These are phyloP conservation scores for Heliconius sara DNA, from an alignment of 2,888 invertebrate genomes.

Conservation along the genomic window DNA sequence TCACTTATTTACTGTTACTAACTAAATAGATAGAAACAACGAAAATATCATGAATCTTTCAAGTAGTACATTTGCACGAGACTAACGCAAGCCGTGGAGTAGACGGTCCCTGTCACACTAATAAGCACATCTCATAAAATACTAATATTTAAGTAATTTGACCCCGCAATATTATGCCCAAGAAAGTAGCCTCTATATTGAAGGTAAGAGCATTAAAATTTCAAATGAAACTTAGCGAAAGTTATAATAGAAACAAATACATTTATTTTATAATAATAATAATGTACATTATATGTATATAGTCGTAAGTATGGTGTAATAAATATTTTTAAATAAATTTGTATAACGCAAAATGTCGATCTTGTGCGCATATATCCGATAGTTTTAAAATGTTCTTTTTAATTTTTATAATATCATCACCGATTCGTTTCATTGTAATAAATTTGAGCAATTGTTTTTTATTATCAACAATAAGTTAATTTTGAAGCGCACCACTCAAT, in stretches of 20 bases:
- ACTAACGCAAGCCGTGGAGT: not conserved
- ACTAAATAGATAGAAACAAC: not conserved
- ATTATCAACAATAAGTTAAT: not conserved
- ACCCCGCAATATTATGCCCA: not conserved
- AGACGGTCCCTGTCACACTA: not conserved
- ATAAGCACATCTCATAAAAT: not conserved
- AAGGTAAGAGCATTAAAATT: conserved; percentile 30
- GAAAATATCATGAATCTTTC: not conserved
- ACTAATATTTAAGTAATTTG: not conserved
- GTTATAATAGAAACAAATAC: not conserved
- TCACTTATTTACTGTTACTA: not conserved
- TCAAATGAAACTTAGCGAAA: conserved; percentile 40
- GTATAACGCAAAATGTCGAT: not conserved
- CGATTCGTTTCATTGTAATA: not conserved
- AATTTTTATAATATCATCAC: not conserved
- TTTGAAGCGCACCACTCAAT: not conserved
- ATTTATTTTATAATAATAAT: conserved; percentile 1
- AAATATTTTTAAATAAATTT: not conserved
- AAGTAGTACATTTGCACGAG: no score
- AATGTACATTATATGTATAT: not conserved
- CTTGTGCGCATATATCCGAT: conserved; percentile 13
- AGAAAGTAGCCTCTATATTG: not conserved
- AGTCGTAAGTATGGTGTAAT: not conserved
- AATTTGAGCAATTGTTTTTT: conserved; percentile 5
- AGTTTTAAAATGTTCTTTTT: not conserved